Evolutionary conservation across 2,113 vertebrate genomes (phyloP), one percentile per base, ranked within the genome.

Genomic region (Tragelaphus buxtoni): DNA sequence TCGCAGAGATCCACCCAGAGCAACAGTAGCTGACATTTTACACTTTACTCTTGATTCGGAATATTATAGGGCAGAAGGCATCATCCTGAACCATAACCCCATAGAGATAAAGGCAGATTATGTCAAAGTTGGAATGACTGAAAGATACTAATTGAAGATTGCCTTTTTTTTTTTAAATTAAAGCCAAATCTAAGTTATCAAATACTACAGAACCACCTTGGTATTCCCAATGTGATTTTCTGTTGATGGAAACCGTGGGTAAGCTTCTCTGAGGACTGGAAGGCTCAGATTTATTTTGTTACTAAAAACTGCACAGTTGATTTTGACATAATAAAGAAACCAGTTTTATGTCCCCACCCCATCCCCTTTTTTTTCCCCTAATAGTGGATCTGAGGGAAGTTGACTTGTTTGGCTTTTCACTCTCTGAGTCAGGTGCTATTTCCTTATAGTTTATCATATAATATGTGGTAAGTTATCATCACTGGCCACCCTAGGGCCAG

Each of bases 271-370:
- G 56, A 53, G 7, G 16, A 81, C 47, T 55, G 8, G 42, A 95
- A 95, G 65, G 42, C 69, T 93, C 47, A 77, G 45, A 22, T 82
- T 96, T 65, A 77, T 88, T 90, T 92, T 95, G 11, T 82, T 56
- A 60, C 84, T 88, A 90, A 90, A 95, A 88, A 13, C 11, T 77
- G 22, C 35, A 53, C 11, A 90, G 10, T 96, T 96, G 79, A 56
- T 94, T 90, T 95, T 88, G 26, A 47, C 45, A 30, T 90, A 53
- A 49, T 58, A 28, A 72, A 87, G 77, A 76, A 35, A 5, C 11
- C 35, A 58, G 72, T 79, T 92, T 96, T 80, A 47, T 79, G 63
- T 77, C 60, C 45, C 65, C 35, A 10, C 9, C n/a, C n/a, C 9
- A 20, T 9, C 65, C n/a, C 9, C 8, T 0, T 39, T 35, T 69